These are phyloP conservation scores for Eumerus sabulonum DNA, from an alignment of 2,888 invertebrate species.

Conservation along the genomic window DNA sequence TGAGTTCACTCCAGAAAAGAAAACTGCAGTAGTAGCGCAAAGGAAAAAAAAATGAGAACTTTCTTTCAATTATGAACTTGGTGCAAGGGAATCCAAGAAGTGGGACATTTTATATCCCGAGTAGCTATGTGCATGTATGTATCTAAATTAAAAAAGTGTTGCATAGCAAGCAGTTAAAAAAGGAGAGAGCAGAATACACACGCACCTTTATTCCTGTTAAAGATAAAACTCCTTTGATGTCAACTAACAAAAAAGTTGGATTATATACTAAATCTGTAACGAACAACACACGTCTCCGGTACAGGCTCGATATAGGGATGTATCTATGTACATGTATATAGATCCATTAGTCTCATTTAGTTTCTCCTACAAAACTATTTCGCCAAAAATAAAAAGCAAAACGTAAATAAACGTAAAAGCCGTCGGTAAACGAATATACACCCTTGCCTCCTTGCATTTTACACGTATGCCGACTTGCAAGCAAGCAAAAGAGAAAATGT, in stretches of 20 bases:
- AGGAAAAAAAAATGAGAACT: conserved; percentile 39
- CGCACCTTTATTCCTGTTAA: conserved; percentile 58
- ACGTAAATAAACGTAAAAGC: conserved; percentile 48
- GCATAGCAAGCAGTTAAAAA: neutral
- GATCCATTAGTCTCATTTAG: conserved; percentile 59
- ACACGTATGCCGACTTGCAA: too few species aligned
- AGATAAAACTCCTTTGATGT: conserved; percentile 53
- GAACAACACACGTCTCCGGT: neutral
- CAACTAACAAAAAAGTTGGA: conserved; percentile 14
- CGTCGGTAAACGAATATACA: conserved; percentile 47
- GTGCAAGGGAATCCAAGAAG: conserved; percentile 59
- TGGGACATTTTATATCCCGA: conserved; percentile 58
- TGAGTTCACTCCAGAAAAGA: conserved; percentile 61
- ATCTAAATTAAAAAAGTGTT: conserved; percentile 17
- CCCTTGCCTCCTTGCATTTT: conserved; percentile 24
- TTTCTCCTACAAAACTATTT: conserved; percentile 36
- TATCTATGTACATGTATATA: conserved; percentile 9
- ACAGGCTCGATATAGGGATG: conserved; percentile 9
- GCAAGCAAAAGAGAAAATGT: too few species aligned
- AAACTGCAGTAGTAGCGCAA: conserved; percentile 44
- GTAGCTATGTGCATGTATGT: too few species aligned
- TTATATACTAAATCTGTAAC: conserved; percentile 26
- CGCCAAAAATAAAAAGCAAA: conserved; percentile 5
- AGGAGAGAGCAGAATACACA: conserved; percentile 9
- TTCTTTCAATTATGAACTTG: conserved; percentile 69